These are phyloP conservation scores for Hippocampus zosterae DNA, from an alignment of 2,113 vertebrate species.

Conservation along the genomic window DNA sequence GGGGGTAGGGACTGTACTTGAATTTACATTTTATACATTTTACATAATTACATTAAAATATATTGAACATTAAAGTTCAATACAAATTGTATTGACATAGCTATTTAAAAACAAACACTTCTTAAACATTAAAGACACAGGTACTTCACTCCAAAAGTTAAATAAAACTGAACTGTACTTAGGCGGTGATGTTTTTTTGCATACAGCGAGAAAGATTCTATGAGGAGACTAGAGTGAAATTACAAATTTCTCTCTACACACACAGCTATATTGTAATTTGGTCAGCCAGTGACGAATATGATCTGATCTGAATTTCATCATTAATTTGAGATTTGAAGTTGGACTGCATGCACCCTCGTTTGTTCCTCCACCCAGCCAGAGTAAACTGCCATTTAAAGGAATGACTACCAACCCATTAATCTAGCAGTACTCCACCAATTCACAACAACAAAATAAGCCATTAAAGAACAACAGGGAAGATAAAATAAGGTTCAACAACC, in stretches of 20 bases:
- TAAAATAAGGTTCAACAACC: conserved; percentile 18
- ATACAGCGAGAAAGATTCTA: background rate
- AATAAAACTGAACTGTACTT: background rate
- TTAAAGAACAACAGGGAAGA: conserved; percentile 6
- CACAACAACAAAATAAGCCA: background rate
- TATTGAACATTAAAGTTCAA: too few relatives aligned
- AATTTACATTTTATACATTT: too few relatives aligned
- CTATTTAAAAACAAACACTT: background rate
- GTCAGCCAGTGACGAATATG: background rate
- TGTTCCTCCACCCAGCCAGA: background rate
- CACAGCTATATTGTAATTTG: background rate
- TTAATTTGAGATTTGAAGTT: background rate
- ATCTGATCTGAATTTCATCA: background rate
- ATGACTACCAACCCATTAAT: background rate
- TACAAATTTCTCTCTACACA: background rate
- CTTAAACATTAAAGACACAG: background rate
- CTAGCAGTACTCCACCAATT: background rate
- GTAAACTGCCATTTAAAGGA: background rate
- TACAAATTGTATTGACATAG: too few relatives aligned
- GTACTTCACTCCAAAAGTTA: background rate
- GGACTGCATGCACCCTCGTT: background rate
- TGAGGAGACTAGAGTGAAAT: too few relatives aligned
- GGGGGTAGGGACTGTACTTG: too few relatives aligned
- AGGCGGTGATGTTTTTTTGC: background rate
- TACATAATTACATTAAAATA: too few relatives aligned